Evolutionary conservation across 64 coral and sea anemone genomes (phyloP), one percentile per base, ranked within the genome.

Genomic region (Stichodactyla mertensii): DNA sequence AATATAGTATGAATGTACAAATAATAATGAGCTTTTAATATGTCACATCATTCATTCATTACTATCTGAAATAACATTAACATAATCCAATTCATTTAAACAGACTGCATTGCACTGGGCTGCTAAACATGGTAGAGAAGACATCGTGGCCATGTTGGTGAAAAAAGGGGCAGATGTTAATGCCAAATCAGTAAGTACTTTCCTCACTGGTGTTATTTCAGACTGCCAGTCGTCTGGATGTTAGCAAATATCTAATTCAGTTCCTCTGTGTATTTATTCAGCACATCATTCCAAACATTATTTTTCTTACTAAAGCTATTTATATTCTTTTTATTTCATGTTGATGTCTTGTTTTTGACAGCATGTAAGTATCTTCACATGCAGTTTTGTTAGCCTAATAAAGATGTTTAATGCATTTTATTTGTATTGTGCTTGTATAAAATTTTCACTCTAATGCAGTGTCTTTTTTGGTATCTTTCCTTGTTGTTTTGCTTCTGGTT

Each of bases 31-130:
- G 36, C 36, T 45, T 45, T 45, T 45, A 45, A 45, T 45, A 45
- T 45, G 36, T 45, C 36, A 45, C 1, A 45, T 45, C 36, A 45
- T 45, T 45, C 36, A 45, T 45, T 45, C 36, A 45, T 45, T 45
- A 45, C 36, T 45, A 6, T n/a, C 62, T 66, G 62, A 66, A 66
- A 66, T 66, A 66, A 20, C 19, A 66, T 5, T 13, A 15, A 62
- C 14, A 16, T 3, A 15, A 16, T 16, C 2, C 18, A 16, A 62
- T 11, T 14, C 2, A 16, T 13, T 62, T 15, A 27, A 54, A 85
- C 31, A 99, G 92, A 99, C 90, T 90, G 97, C 97, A 51, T 82
- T 99, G n/a, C 97, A 99, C 62, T 99, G 97, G 97, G 97, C 97
- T 51, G 93, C 93, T 16, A 99, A 99, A 84, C 97, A 99, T 77